phyloP scores from a whole-genome alignment of 64 coral and sea anemone species.

The Dendrophyllia cribrosa region DNA sequence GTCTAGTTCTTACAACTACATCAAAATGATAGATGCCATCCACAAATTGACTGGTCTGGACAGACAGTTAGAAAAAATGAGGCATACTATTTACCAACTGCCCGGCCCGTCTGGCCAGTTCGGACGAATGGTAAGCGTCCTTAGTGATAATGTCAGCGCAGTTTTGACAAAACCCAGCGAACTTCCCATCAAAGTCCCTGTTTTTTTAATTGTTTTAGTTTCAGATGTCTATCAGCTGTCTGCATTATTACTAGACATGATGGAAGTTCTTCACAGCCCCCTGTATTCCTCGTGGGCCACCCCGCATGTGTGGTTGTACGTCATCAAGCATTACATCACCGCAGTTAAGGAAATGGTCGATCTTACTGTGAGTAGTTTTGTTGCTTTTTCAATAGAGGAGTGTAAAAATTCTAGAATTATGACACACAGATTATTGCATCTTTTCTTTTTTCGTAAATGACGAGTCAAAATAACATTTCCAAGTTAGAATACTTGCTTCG shows the following conservation, averaged over 20 bases:
- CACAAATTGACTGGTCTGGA: too few species aligned
- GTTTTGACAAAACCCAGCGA: background rate
- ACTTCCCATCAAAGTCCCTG: background rate
- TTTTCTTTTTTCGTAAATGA: too few species aligned
- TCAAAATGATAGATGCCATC: too few species aligned
- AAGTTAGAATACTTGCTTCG: too few species aligned
- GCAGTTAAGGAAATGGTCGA: slow-evolving; percentile 33
- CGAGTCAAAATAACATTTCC: too few species aligned
- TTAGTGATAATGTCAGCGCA: background rate
- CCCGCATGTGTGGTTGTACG: slow-evolving; percentile 20
- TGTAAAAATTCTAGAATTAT: background rate
- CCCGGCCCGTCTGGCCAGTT: too few species aligned
- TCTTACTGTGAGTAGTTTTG: background rate
- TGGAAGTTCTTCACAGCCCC: background rate
- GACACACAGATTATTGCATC: background rate
- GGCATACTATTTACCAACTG: too few species aligned
- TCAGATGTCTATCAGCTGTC: background rate
- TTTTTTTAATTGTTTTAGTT: background rate
- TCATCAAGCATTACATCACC: slow-evolving; percentile 60
- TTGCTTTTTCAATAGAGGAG: background rate
- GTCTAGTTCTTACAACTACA: too few species aligned
- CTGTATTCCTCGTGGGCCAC: slow-evolving; percentile 25
- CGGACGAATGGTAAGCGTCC: too few species aligned
- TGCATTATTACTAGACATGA: background rate
- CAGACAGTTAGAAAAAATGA: too few species aligned